phyloP scores from a whole-genome alignment of 2,797 vertebrate species.

The Dendrocincla tyrannina region DNA sequence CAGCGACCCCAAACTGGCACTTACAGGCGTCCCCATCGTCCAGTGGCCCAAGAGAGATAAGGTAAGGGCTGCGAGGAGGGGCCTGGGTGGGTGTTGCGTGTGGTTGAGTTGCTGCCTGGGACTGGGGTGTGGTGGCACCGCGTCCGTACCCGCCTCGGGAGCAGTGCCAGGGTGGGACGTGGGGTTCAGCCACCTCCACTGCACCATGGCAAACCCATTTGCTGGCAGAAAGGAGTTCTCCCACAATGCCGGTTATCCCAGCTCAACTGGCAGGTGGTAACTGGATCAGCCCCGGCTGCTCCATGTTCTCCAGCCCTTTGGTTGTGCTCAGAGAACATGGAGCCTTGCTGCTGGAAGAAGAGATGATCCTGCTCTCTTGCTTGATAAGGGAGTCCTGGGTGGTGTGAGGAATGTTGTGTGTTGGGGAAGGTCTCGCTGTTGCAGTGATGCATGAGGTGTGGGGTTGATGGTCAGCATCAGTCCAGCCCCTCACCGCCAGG shows the following conservation, averaged over 20 bases:
- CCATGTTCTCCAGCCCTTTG: not conserved
- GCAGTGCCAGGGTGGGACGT: not conserved
- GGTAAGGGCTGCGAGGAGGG: slow-evolving; percentile 58
- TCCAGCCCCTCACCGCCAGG: not conserved
- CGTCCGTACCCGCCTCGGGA: not conserved
- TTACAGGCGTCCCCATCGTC: slow-evolving; percentile 93
- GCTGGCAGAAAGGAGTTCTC: not conserved
- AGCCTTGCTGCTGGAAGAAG: not conserved
- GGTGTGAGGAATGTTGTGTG: not conserved
- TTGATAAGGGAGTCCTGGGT: not conserved
- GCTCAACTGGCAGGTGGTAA: not conserved
- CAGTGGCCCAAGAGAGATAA: slow-evolving; percentile 93
- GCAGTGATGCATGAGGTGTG: not conserved
- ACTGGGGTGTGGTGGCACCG: accelerated
- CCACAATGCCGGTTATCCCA: accelerated
- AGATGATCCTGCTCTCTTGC: not conserved
- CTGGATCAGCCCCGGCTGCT: not conserved
- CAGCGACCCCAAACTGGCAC: slow-evolving; percentile 87
- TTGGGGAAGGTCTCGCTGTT: not conserved
- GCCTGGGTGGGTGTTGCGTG: accelerated
- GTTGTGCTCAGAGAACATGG: not conserved
- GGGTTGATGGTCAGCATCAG: not conserved
- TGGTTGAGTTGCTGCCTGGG: not conserved
- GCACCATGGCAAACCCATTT: accelerated
- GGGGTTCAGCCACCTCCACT: not conserved